Evolutionary conservation across 2,797 vertebrate species (phyloP).

Genomic region (Fistularia commersonii): DNA sequence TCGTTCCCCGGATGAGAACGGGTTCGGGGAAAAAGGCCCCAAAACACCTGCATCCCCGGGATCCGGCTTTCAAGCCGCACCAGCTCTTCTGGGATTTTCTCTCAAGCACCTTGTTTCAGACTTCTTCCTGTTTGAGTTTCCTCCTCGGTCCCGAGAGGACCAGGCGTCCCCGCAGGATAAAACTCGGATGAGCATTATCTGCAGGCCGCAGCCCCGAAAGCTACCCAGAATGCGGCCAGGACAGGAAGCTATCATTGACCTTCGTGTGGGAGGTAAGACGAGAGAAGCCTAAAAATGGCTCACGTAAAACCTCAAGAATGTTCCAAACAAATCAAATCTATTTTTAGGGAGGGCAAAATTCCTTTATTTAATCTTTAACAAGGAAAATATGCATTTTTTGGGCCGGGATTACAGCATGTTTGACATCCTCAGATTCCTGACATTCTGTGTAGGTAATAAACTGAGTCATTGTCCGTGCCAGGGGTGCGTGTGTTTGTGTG

Average conservation of each 20-base stretch:
- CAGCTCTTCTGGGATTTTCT: too few relatives aligned
- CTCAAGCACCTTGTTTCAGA: too few relatives aligned
- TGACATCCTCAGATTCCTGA: slow-evolving; percentile 52
- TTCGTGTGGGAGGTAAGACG: slow-evolving; percentile 36
- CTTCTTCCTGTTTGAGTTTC: slow-evolving; percentile 62
- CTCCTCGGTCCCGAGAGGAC: slow-evolving; percentile 37
- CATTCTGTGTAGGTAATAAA: slow-evolving; percentile 51
- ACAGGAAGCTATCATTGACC: slow-evolving; percentile 69
- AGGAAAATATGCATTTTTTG: slow-evolving; percentile 39
- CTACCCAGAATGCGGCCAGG: slow-evolving; percentile 45
- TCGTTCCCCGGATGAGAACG: too few relatives aligned
- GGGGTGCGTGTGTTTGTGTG: too few relatives aligned
- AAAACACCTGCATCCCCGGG: too few relatives aligned
- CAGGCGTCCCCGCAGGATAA: slow-evolving; percentile 51
- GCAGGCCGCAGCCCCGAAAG: slow-evolving; percentile 40
- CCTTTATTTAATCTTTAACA: slow-evolving; percentile 50
- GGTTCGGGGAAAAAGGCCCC: too few relatives aligned
- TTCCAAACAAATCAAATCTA: slow-evolving; percentile 23
- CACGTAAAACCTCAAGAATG: slow-evolving; percentile 54
- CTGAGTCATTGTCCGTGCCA: slow-evolving; percentile 11
- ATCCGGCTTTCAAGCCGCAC: too few relatives aligned
- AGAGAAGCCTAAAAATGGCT: slow-evolving; percentile 55
- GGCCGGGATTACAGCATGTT: slow-evolving; percentile 45
- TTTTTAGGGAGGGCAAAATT: slow-evolving; percentile 58
- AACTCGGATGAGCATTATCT: slow-evolving; percentile 65